Percentiles rank a stretch among this genome's conserved stretches.
Evolutionary conservation across 2,797 vertebrate species (phyloP).

Genomic region (Parauchenoglanis punctatus): DNA sequence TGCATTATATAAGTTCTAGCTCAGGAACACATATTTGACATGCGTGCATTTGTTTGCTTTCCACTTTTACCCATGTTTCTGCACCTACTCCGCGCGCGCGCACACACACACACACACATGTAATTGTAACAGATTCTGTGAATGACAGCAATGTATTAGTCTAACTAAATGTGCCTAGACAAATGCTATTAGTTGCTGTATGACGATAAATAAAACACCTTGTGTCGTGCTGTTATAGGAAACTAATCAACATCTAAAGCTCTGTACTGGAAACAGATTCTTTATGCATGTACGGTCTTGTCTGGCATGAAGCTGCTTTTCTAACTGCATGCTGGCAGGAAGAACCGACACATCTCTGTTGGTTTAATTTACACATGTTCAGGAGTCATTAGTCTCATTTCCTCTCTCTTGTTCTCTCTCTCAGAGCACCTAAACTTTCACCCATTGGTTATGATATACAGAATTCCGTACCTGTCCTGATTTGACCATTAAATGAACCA

Average conservation of each 20-base stretch:
- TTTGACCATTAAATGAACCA: neutral
- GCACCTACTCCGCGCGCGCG: neutral
- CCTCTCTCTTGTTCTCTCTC: constrained; percentile 14
- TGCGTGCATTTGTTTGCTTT: neutral
- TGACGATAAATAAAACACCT: neutral
- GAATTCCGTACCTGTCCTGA: neutral
- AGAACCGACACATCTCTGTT: constrained; percentile 35
- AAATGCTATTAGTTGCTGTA: neutral
- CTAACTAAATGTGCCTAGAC: neutral
- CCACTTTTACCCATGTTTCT: neutral
- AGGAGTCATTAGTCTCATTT: constrained; percentile 25
- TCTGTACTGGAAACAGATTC: neutral
- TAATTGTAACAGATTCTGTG: neutral
- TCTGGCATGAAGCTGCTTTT: neutral
- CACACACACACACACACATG: neutral
- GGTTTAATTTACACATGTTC: constrained; percentile 52
- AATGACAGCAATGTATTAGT: neutral
- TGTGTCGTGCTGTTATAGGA: neutral
- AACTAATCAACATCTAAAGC: neutral
- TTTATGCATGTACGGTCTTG: neutral
- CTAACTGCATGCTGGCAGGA: constrained; percentile 19
- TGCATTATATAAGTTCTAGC: neutral
- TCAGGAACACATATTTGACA: neutral
- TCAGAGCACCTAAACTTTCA: neutral
- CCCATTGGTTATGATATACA: neutral